These are phyloP conservation scores for Rallus crepitans DNA, from an alignment of 2,797 vertebrate species.

Conservation along the genomic window DNA sequence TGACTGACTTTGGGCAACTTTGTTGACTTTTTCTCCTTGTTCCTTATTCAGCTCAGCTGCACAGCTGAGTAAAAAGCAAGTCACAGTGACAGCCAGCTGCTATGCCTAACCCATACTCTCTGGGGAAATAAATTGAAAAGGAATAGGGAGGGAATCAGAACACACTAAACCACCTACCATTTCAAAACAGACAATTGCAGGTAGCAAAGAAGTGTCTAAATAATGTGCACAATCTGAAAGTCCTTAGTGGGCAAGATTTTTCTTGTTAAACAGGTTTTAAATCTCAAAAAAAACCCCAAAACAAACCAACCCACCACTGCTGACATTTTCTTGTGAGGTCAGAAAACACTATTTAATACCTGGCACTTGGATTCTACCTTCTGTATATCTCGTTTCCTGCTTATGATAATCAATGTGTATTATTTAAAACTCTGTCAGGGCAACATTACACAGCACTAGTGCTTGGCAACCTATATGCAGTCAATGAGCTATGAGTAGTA, in stretches of 20 bases:
- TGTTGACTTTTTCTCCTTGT: constrained; percentile 26
- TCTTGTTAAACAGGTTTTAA: neutral
- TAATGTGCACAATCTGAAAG: neutral
- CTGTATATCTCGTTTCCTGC: neutral
- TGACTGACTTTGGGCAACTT: constrained; percentile 40
- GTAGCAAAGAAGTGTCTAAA: neutral
- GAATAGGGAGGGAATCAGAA: neutral
- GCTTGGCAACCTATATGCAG: neutral
- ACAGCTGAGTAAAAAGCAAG: constrained; percentile 46
- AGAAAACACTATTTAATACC: neutral
- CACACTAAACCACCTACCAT: neutral
- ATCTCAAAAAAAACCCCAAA: neutral
- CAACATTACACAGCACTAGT: neutral
- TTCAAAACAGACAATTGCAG: neutral
- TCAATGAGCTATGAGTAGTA: neutral
- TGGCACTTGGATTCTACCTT: neutral
- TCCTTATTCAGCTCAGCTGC: constrained; percentile 58
- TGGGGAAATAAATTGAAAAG: constrained; percentile 49
- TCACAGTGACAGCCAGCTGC: constrained; percentile 52
- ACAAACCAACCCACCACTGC: neutral
- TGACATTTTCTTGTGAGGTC: neutral
- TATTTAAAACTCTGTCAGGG: neutral
- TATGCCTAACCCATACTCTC: neutral
- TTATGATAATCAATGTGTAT: neutral
- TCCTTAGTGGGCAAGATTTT: neutral